Percentiles rank a stretch among this genome's conserved stretches.
phyloP scores from a whole-genome alignment of 2,113 vertebrate genomes.

The Carettochelys insculpta region DNA sequence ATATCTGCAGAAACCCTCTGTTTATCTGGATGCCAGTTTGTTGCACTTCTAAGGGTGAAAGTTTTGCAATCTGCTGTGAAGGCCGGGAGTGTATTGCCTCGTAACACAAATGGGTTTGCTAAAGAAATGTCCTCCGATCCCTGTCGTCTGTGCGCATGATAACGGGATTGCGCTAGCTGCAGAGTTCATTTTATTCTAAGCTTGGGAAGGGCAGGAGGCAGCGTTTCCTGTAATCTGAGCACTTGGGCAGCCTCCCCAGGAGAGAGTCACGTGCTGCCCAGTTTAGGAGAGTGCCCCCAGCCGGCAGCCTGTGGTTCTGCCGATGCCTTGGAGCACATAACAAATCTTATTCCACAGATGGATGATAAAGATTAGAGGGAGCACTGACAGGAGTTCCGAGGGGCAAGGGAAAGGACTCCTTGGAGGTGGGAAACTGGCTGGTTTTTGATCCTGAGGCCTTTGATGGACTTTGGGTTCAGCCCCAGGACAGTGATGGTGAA shows the following conservation, averaged over 20 bases:
- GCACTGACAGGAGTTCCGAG: neutral
- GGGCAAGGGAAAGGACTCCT: neutral
- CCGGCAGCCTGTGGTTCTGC: too few species aligned
- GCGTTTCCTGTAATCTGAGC: too few species aligned
- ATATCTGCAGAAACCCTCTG: neutral
- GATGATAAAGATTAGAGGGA: too few species aligned
- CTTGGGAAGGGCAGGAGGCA: too few species aligned
- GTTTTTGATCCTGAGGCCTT: neutral
- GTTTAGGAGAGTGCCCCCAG: too few species aligned
- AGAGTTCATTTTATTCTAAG: neutral
- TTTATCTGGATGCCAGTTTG: neutral
- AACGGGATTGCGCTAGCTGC: neutral
- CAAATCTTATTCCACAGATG: too few species aligned
- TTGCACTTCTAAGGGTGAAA: neutral
- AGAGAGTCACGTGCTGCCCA: too few species aligned
- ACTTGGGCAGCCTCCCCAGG: too few species aligned
- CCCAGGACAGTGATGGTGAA: neutral
- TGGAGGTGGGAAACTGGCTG: neutral
- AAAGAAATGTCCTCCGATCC: neutral
- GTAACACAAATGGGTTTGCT: neutral
- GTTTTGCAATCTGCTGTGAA: neutral
- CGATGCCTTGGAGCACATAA: too few species aligned
- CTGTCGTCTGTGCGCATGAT: neutral
- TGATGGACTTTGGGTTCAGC: neutral
- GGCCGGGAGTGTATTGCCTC: neutral